These are phyloP conservation scores for Hormaphis cornu DNA, from an alignment of 1,140 invertebrate species.

Conservation along the genomic window DNA sequence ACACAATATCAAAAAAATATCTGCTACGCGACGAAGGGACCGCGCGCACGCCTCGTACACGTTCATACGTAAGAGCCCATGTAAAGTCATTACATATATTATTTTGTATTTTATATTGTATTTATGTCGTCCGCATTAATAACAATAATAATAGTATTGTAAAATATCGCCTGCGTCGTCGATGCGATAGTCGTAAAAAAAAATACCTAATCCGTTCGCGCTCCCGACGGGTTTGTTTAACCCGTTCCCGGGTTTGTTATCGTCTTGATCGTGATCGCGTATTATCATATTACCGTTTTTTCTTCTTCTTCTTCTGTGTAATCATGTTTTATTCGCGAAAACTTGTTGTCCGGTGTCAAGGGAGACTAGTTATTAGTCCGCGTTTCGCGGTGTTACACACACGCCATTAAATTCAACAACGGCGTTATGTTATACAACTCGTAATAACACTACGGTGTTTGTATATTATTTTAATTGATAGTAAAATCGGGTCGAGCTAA, in stretches of 20 bases:
- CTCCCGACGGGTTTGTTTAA: too few species aligned
- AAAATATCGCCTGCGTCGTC: too few species aligned
- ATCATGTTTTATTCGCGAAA: background rate
- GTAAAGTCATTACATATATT: background rate
- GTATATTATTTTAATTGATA: too few species aligned
- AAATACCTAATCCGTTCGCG: background rate
- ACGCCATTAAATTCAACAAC: too few species aligned
- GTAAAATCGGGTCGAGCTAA: too few species aligned
- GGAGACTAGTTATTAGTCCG: conserved; percentile 1
- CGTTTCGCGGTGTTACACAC: background rate
- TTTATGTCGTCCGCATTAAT: too few species aligned
- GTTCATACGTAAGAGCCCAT: conserved; percentile 6
- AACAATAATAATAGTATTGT: too few species aligned
- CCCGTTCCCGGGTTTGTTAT: too few species aligned
- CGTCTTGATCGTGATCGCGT: background rate
- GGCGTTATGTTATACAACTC: too few species aligned
- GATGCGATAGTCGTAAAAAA: background rate
- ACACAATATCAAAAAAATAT: background rate
- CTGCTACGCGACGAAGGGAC: background rate
- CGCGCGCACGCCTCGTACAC: background rate
- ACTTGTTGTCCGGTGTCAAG: conserved; percentile 13
- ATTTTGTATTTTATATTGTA: too few species aligned
- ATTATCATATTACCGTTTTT: background rate
- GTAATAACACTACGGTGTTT: too few species aligned
- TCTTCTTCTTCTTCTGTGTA: background rate